Conservation (phyloP, 35 echinoderm and acorn worm species). For the Amphiura filiformis region DNA sequence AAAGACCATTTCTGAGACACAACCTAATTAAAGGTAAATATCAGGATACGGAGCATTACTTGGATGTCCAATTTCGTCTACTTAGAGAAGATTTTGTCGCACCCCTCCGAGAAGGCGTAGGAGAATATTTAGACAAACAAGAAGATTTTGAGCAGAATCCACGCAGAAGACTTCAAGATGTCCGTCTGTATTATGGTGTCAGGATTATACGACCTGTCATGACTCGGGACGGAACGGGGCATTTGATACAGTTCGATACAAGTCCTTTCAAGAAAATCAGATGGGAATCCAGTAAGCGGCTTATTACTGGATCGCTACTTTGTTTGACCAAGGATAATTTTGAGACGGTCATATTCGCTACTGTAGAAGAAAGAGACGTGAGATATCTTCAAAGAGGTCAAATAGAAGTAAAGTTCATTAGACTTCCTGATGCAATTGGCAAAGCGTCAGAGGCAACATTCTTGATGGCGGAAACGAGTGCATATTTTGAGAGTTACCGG, state of each 20-base stretch:
- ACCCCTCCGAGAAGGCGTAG: constrained; percentile 52
- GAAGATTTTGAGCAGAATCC: too few relatives aligned
- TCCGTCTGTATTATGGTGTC: constrained; percentile 47
- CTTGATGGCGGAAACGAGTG: constrained; percentile 73
- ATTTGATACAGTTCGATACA: constrained; percentile 27
- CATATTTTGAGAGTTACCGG: constrained; percentile 94
- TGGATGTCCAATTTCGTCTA: constrained; percentile 67
- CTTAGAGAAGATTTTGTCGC: constrained; percentile 62
- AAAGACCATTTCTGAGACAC: constrained; percentile 50
- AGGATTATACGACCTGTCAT: neutral
- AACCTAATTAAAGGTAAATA: constrained; percentile 53
- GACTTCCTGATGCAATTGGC: neutral
- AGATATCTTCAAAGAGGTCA: constrained; percentile 14
- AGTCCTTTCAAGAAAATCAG: constrained; percentile 12
- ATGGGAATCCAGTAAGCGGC: constrained; percentile 71
- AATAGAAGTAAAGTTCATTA: constrained; percentile 28
- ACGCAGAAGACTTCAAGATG: constrained; percentile 17
- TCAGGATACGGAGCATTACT: constrained; percentile 38
- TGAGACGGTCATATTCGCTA: constrained; percentile 59
- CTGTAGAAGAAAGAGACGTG: constrained; percentile 56
- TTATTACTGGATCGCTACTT: constrained; percentile 71
- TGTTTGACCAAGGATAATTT: constrained; percentile 81
- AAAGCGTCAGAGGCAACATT: constrained; percentile 43
- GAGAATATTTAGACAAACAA: constrained; percentile 16
- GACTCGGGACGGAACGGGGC: neutral